Conservation (phyloP, 2,888 invertebrate genomes). For the Chymomyza fuscimana region DNA sequence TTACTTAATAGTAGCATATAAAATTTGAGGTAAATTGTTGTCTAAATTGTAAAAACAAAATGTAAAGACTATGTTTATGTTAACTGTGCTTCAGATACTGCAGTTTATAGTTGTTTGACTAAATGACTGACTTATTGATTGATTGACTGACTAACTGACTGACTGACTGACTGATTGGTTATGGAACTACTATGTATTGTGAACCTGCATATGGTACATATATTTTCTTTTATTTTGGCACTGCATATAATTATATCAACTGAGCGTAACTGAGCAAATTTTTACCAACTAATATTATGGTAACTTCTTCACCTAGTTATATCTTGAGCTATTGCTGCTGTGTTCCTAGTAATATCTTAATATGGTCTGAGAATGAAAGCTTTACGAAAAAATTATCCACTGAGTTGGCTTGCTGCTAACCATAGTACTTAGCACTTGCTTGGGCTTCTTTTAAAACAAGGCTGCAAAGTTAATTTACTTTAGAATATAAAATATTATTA, state of each 20-base stretch:
- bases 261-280: conserved; percentile 16
- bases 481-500: too few species aligned
- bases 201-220: conserved; percentile 23
- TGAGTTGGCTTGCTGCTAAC: conserved; percentile 51
- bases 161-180: conserved; percentile 11
- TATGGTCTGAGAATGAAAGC: conserved; percentile 62
- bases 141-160: background rate
- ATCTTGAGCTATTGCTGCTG: conserved; percentile 15
- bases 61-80: background rate
- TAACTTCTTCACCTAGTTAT: background rate
- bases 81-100: background rate
- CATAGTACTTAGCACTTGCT: conserved; percentile 28
- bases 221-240: conserved; percentile 33
- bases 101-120: conserved; percentile 10
- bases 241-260: conserved; percentile 12
- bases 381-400: conserved; percentile 60
- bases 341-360: conserved; percentile 53
- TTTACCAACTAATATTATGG: conserved; percentile 3
- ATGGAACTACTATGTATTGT: conserved; percentile 34
- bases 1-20: conserved; percentile 25
- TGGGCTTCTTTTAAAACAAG: conserved; percentile 14
- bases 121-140: conserved; percentile 19
- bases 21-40: conserved; percentile 76
- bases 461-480: conserved; percentile 6
- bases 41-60: conserved; percentile 28